Evolutionary conservation across 2,888 invertebrate genomes (phyloP), one percentile per base, ranked within the genome.

Genomic region (Tupiocoris notatus): DNA sequence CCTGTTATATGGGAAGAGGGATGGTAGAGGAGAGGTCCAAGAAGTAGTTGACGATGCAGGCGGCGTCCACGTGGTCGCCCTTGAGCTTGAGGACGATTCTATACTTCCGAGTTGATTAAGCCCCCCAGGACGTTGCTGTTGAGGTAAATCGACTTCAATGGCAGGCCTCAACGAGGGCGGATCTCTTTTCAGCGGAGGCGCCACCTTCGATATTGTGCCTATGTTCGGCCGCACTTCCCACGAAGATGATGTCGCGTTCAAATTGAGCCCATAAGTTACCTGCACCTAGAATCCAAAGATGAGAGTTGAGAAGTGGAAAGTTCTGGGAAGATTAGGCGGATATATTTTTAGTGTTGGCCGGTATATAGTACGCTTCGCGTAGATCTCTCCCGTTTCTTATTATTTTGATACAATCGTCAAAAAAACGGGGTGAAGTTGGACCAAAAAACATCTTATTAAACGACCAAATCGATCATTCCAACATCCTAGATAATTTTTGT

Each of bases 181-280:
- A n/a, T n/a, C n/a, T n/a, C n/a, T n/a, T 82, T 63, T 82, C 23
- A 54, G 56, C 58, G 64, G 75, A 17, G 65, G 75, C 16, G 64
- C 84, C 82, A 62, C 82, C 80, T 79, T 82, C 80, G 76, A 82
- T 65, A 73, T 83, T 75, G 58, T 80, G 81, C 78, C 84, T 83
- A 81, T 82, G 81, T 70, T 75, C 3, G 64, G 82, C 83, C 83
- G n/a, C 76, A 81, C 82, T 59, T 80, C 78, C 76, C 80, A 81
- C 21, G 79, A 81, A 78, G 82, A 54, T 7, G 73, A 73, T 0
- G 73, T 61, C 12, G 73, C 73, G 63, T 73, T 73, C 56, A 73
- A 39, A 54, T 73, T 73, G 39, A 73, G 54, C 7, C 67, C 67
- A 22, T 21, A 20, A 54, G 61, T 73, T 20, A 73, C 21, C 62